A percentile compares a stretch with the other conserved stretches of the same genome.
These are phyloP conservation scores for Pachyuromys duprasi DNA, from an alignment of 2,797 vertebrate genomes.

Conservation along the genomic window DNA sequence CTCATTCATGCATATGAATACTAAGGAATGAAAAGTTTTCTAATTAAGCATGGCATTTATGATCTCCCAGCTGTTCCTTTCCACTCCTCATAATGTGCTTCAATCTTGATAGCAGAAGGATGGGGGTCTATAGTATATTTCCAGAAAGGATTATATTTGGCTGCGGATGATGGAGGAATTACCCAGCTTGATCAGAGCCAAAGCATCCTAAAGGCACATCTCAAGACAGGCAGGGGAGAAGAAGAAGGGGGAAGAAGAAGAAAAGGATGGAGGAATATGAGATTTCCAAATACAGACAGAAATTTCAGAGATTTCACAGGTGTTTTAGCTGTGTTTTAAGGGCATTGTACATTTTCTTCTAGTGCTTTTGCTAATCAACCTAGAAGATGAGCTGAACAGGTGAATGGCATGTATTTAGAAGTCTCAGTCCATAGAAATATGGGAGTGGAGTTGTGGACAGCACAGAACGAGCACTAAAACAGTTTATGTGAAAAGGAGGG, in stretches of 20 bases:
- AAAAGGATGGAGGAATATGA: neutral
- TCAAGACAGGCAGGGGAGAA: neutral
- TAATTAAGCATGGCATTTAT: conserved; percentile 74
- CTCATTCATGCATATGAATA: neutral
- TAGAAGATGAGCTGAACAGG: neutral
- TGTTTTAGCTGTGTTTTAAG: neutral
- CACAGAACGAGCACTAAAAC: neutral
- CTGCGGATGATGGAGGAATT: conserved; percentile 10
- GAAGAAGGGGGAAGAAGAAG: neutral
- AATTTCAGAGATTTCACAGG: neutral
- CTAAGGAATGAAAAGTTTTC: conserved; percentile 56
- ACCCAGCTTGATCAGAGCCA: conserved; percentile 16
- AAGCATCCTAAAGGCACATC: neutral
- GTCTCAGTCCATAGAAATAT: neutral
- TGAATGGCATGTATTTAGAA: neutral
- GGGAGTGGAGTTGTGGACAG: neutral
- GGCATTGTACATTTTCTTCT: neutral
- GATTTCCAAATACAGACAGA: neutral
- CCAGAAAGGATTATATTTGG: conserved; percentile 38
- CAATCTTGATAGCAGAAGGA: conserved; percentile 57
- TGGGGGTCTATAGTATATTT: conserved; percentile 1
- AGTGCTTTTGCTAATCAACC: neutral
- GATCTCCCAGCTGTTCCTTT: conserved; percentile 67
- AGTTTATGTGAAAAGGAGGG: neutral
- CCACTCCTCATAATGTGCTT: conserved; percentile 54